Evolutionary conservation across 2,113 vertebrate species (phyloP), one percentile per base, ranked within the genome.

Genomic region (Macquaria australasica): DNA sequence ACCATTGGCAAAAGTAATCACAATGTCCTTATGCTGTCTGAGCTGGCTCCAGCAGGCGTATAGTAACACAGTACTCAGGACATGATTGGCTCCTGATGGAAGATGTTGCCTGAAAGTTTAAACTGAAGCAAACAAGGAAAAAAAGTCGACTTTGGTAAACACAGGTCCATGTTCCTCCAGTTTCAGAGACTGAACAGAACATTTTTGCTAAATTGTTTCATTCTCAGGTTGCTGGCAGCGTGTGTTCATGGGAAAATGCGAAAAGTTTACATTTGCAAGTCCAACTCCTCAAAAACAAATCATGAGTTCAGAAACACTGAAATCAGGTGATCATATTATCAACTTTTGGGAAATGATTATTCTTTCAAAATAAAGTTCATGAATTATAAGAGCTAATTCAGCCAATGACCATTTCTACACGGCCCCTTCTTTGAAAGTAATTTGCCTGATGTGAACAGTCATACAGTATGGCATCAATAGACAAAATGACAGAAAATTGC

Each of bases 111-210:
- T 81, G 58, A n/a, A 80, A 81, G 73, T 73, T 34, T 73, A 55
- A 79, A 41, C 23, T 21, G 41, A 9, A 70, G 43, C 50, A 83
- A 83, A 78, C 12, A 79, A 72, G 31, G 9, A 14, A 59, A 79
- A 31, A 84, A 76, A 56, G 58, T 53, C 4, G 1, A 73, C 6
- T 68, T 62, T 55, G 41, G 55, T 83, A 75, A 78, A 91, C 53
- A 88, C 51, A 58, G 55, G 15, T 45, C 74, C 43, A 4, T 55
- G 48, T 66, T 85, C 39, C 12, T 23, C 34, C 72, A 66, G 43
- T 78, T 82, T 59, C 51, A 81, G 77, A 87, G 56, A 84, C 79
- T 79, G 79, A 91, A 51, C 82, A 83, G 76, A 85, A 58, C 70
- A 76, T 66, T 51, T 82, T 55, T 70, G 73, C 50, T 78, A 45